These are phyloP conservation scores for Ifrita kowaldi DNA, from an alignment of 2,113 vertebrate species.

Conservation along the genomic window DNA sequence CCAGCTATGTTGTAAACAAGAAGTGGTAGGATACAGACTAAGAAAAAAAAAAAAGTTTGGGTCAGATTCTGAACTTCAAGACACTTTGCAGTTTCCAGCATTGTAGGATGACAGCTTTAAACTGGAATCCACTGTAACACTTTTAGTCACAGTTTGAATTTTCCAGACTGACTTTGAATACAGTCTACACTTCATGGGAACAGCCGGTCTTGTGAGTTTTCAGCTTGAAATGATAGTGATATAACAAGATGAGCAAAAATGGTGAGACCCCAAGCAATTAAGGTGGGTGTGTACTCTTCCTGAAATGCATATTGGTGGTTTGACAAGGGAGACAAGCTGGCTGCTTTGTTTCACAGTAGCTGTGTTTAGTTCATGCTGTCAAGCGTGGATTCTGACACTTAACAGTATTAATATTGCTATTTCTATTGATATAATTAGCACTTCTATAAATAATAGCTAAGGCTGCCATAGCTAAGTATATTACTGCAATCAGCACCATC, in stretches of 20 bases:
- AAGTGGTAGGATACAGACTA: background rate
- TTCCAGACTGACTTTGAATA: conserved; percentile 26
- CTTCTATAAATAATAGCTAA: conserved; percentile 74
- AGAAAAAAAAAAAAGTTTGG: background rate
- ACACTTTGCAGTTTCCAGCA: background rate
- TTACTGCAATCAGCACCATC: conserved; percentile 59
- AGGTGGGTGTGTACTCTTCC: conserved; percentile 65
- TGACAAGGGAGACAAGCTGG: conserved; percentile 72
- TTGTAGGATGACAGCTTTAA: conserved; percentile 15
- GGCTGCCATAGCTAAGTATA: conserved; percentile 71
- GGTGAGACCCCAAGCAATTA: conserved; percentile 62
- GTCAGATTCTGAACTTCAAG: conserved; percentile 10
- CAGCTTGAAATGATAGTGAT: conserved; percentile 41
- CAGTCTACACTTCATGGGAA: background rate
- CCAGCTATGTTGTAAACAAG: conserved; percentile 31
- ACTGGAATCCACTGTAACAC: background rate
- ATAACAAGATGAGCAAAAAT: conserved; percentile 58
- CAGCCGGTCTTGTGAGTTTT: conserved; percentile 17
- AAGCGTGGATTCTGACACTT: conserved; percentile 75
- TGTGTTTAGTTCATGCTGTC: conserved; percentile 74
- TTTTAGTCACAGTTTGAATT: conserved; percentile 39
- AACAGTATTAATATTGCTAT: conserved; percentile 79
- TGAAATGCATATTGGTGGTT: conserved; percentile 70
- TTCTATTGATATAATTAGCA: conserved; percentile 81
- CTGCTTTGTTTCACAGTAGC: conserved; percentile 75